Evolutionary conservation across 92 coral and sea anemone genomes (phyloP).

Genomic region (Porites cylindrica): DNA sequence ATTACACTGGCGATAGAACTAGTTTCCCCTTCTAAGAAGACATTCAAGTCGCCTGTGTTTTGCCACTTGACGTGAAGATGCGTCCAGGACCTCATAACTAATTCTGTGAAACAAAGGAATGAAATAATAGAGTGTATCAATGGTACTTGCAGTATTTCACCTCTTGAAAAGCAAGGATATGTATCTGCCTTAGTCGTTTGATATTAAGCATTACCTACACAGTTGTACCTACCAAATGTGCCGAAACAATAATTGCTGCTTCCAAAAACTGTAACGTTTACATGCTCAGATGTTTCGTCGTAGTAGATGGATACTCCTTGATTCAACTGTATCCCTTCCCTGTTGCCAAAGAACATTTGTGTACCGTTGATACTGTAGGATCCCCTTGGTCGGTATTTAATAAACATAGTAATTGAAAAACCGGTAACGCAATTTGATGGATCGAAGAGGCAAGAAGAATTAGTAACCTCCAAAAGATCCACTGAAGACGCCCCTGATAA

Average conservation of each 20-base stretch:
- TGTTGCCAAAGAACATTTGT: conserved; percentile 65
- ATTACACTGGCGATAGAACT: not conserved
- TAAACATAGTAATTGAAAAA: conserved; percentile 64
- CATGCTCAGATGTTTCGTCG: not conserved
- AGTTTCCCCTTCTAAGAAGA: not conserved
- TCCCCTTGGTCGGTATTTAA: conserved; percentile 23
- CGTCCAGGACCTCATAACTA: conserved; percentile 13
- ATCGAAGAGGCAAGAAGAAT: conserved; percentile 55
- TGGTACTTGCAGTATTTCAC: not conserved
- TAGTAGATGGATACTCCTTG: conserved; percentile 47
- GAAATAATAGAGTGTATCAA: too few species aligned
- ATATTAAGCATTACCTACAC: not conserved
- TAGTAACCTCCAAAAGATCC: conserved; percentile 23
- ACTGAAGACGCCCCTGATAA: conserved; percentile 44
- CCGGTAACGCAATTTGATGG: conserved; percentile 57
- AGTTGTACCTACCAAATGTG: not conserved
- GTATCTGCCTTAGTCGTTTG: too few species aligned
- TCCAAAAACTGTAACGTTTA: conserved; percentile 30
- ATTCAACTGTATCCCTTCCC: not conserved
- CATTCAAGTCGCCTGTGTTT: not conserved
- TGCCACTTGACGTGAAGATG: conserved; percentile 24
- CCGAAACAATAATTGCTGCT: conserved; percentile 30
- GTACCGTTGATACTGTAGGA: not conserved
- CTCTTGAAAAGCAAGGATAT: too few species aligned
- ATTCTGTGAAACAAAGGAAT: not conserved